phyloP scores from a whole-genome alignment of 1,140 invertebrate genomes.

The Bombus terrestris region DNA sequence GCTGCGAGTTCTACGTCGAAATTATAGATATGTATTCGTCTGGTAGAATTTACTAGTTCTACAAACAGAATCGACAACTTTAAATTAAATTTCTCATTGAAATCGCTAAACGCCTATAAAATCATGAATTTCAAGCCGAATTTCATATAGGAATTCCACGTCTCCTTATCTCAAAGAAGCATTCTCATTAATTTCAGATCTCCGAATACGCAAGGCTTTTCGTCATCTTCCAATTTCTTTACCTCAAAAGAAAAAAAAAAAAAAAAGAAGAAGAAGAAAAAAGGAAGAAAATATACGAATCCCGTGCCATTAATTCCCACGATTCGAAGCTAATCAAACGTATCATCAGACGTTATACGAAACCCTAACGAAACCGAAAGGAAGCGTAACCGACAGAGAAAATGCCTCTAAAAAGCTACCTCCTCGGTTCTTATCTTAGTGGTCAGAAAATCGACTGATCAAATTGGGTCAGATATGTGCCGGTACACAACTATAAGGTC shows the following conservation, averaged over 20 bases:
- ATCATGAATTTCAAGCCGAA: no score
- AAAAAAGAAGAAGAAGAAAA: background rate
- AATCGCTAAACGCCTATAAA: background rate
- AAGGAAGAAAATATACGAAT: background rate
- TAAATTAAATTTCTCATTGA: constrained; percentile 4
- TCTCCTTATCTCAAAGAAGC: no score
- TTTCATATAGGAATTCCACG: background rate
- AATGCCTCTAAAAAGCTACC: no score
- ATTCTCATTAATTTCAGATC: background rate
- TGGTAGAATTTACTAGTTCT: background rate
- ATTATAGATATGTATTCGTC: background rate
- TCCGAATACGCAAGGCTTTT: background rate
- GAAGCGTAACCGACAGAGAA: background rate
- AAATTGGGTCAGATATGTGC: constrained; percentile 53
- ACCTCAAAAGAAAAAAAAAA: no score
- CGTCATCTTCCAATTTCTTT: background rate
- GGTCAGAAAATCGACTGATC: constrained; percentile 15
- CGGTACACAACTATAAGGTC: constrained; percentile 41
- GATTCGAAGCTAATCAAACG: background rate
- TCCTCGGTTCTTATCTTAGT: background rate
- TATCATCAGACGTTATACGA: background rate
- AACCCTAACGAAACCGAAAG: background rate
- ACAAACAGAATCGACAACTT: background rate
- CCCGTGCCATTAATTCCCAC: background rate
- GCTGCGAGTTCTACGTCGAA: background rate